Conservation (phyloP, 2,888 invertebrate species). For the Phyllotreta striolata region DNA sequence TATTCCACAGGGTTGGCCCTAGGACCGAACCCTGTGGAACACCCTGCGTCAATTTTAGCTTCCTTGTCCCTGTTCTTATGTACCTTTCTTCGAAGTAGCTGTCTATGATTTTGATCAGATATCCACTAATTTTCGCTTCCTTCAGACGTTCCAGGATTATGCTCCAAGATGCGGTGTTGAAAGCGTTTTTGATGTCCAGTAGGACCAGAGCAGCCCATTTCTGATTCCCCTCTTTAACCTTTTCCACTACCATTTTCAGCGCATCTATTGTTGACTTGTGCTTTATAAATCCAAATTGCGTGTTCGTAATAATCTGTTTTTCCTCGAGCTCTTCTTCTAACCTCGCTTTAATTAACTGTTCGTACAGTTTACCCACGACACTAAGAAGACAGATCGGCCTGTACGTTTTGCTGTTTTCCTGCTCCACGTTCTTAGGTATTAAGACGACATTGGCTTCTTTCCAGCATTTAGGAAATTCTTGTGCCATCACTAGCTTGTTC, state of each 20-base stretch:
- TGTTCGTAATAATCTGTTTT: not conserved
- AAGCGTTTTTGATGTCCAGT: no score
- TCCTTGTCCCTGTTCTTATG: no score
- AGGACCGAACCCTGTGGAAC: no score
- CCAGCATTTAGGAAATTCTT: no score
- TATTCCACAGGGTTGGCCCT: no score
- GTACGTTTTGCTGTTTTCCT: no score
- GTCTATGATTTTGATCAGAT: no score
- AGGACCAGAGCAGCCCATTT: conserved; percentile 7
- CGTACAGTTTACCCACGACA: not conserved
- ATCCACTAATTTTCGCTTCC: conserved; percentile 2
- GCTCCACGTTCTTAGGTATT: no score
- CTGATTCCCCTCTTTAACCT: not conserved
- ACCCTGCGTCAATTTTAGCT: no score
- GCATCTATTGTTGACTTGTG: conserved; percentile 11
- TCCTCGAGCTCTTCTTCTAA: not conserved
- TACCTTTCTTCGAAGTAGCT: no score
- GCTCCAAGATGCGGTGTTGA: not conserved
- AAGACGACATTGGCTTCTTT: no score
- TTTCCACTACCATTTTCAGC: not conserved
- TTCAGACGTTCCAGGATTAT: conserved; percentile 3
- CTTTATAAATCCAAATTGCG: not conserved
- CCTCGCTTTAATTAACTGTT: not conserved
- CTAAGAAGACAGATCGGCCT: not conserved
- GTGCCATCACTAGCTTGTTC: no score